Evolutionary conservation across 2,797 vertebrate species (phyloP), one percentile per base, ranked within the genome.

Genomic region (Morelia viridis): DNA sequence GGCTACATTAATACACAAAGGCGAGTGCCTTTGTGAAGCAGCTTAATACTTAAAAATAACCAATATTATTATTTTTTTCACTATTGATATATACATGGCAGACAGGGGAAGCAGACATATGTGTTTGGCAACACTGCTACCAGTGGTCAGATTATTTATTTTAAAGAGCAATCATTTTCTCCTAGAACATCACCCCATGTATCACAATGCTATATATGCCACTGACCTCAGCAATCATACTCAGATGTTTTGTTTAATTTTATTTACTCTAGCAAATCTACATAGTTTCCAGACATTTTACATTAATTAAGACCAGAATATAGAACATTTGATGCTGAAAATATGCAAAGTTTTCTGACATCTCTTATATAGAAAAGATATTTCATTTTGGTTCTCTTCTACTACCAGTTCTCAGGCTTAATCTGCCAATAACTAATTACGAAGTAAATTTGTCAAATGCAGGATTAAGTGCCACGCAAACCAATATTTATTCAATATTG

Each of bases 311-410:
- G 62, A 50, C 91, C 58, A 53, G 35, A 94, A 93, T 0, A 0
- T 35, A 56, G 6, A 57, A 41, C 2, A 85, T 64, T 56, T 84
- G 8, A 83, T 76, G 62, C 5, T 56, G 26, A 89, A 89, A 68
- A 71, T 85, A 46, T 89, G 28, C 58, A 85, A 57, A 85, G 22
- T 62, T 76, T 26, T 46, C 50, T n/a, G 57, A 76, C 1, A 35
- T 50, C 46, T 68, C 62, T 46, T 19, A 83, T 15, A 15, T 15
- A 64, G 26, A 61, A 86, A 76, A 10, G n/a, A 1, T 15, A 28
- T 91, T 41, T 31, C 94, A 80, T 12, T 71, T 92, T 88, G 92
- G 13, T 46, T 58, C 88, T 2, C 12, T 61, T 71, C 5, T 22
- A 71, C 57, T 46, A 22, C 12, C 41, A 80, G 46, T 31, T 31